phyloP scores from a whole-genome alignment of 2,888 invertebrate species.

The Uropetala carovei region DNA sequence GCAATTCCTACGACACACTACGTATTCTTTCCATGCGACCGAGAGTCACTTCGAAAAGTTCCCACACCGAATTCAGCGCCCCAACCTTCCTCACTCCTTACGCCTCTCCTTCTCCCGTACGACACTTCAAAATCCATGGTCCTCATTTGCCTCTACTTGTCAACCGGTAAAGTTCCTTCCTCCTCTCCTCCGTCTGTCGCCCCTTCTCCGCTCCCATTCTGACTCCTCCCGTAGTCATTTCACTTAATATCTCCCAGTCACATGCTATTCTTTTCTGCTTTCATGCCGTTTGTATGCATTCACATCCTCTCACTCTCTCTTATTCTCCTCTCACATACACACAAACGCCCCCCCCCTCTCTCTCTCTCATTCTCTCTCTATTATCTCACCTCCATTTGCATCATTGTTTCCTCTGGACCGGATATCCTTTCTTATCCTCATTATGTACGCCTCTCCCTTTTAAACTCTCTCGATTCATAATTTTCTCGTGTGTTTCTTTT shows the following conservation, averaged over 20 bases:
- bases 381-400: not conserved
- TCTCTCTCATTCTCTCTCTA: not conserved
- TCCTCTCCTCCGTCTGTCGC: not conserved
- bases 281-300: not conserved
- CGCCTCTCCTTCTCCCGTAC: not conserved
- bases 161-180: not conserved
- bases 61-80: not conserved
- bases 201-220: too few relatives aligned
- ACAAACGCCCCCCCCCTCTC: not conserved
- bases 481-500: too few relatives aligned
- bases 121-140: constrained; percentile 9
- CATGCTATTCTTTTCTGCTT: not conserved
- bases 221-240: not conserved
- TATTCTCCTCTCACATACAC: not conserved
- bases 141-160: constrained; percentile 19
- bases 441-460: not conserved
- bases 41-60: not conserved
- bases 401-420: not conserved
- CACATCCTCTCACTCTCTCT: not conserved
- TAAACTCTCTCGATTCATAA: not conserved
- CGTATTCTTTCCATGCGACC: not conserved
- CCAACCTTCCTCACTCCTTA: too few relatives aligned
- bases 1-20: not conserved
- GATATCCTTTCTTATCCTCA: not conserved
- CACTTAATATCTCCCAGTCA: not conserved